These are phyloP conservation scores for Garrulus glandarius DNA, from an alignment of 2,797 vertebrate species.

Conservation along the genomic window DNA sequence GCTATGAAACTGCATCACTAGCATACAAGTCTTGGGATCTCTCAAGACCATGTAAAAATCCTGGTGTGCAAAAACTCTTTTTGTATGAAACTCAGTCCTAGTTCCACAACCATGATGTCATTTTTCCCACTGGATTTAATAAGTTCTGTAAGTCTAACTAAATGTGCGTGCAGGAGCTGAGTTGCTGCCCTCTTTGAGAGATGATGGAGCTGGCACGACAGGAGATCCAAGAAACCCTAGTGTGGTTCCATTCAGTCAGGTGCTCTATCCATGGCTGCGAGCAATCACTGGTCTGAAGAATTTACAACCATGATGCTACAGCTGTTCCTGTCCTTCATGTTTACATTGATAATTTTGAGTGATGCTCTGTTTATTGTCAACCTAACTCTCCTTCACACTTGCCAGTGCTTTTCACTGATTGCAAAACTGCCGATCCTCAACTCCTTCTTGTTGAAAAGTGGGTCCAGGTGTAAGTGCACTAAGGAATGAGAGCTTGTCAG, in stretches of 20 bases:
- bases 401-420: background rate
- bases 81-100: background rate
- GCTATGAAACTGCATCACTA: background rate
- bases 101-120: background rate
- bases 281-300: background rate
- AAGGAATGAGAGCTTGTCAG: background rate
- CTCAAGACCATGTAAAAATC: background rate
- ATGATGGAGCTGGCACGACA: background rate
- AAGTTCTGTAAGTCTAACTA: background rate
- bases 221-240: background rate
- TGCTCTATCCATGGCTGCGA: background rate
- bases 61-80: background rate
- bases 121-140: background rate
- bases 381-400: background rate
- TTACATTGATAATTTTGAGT: background rate
- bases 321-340: background rate
- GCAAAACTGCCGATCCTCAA: background rate
- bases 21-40: background rate
- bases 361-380: background rate
- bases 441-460: background rate
- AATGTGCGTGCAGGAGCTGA: background rate
- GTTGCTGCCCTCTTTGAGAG: background rate
- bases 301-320: background rate
- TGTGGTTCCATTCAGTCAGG: background rate
- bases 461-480: background rate